Percentiles rank a stretch among this genome's conserved stretches.
These are phyloP conservation scores for Rhyzopertha dominica DNA, from an alignment of 1,140 invertebrate genomes.

Conservation along the genomic window DNA sequence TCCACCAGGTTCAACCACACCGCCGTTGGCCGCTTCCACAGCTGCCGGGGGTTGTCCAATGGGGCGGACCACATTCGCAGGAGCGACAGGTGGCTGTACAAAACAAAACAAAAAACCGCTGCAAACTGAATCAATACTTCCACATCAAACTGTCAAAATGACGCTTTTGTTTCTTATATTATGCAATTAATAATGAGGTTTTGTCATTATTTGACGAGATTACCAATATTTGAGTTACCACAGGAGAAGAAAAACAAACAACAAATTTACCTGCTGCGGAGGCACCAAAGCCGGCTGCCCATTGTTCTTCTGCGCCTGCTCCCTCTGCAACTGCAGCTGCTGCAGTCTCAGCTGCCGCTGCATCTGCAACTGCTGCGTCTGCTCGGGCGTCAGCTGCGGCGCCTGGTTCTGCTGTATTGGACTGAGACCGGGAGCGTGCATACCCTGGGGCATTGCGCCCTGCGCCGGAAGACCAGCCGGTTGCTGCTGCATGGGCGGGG, in stretches of 20 bases:
- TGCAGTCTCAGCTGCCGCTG: slow-evolving; percentile 53
- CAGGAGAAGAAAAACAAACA: slow-evolving; percentile 22
- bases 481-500: slow-evolving; percentile 23
- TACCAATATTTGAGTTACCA: too few relatives aligned
- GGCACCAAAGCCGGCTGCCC: slow-evolving; percentile 13
- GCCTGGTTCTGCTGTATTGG: slow-evolving; percentile 42
- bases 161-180: too few relatives aligned
- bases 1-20: slow-evolving; percentile 37
- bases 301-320: slow-evolving; percentile 44
- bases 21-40: slow-evolving; percentile 30
- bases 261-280: slow-evolving; percentile 14
- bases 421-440: slow-evolving; percentile 46
- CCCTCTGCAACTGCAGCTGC: slow-evolving; percentile 53
- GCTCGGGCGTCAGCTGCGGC: slow-evolving; percentile 33
- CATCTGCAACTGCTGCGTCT: slow-evolving; percentile 51
- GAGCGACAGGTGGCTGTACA: not conserved
- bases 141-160: too few relatives aligned
- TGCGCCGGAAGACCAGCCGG: slow-evolving; percentile 15
- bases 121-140: too few relatives aligned
- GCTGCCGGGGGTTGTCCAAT: slow-evolving; percentile 37
- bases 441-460: slow-evolving; percentile 8
- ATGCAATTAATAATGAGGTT: too few relatives aligned
- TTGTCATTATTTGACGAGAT: too few relatives aligned
- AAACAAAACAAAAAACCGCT: too few relatives aligned
- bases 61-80: slow-evolving; percentile 7